Percentiles rank a stretch among this genome's conserved stretches.
Conservation (phyloP, 1,140 invertebrate species). For the Camponotus pennsylvanicus region DNA sequence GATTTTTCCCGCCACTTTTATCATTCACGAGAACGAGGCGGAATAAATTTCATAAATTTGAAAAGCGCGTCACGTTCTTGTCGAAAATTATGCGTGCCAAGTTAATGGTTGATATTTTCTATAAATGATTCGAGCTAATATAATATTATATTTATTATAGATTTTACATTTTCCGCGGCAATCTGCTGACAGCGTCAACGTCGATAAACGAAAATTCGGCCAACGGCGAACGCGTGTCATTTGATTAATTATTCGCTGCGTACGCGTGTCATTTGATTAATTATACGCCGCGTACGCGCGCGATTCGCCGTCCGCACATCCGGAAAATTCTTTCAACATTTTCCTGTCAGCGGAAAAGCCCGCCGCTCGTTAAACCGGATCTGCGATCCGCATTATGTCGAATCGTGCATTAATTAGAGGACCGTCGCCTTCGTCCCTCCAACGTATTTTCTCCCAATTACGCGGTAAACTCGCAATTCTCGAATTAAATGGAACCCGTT, state of each 20-base stretch:
- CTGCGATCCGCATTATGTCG: background rate
- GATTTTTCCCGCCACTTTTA: constrained; percentile 1
- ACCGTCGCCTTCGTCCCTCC: background rate
- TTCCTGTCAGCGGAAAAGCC: constrained; percentile 1
- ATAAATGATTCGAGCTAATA: too few species aligned
- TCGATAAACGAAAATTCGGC: constrained; percentile 9
- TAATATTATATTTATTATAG: background rate
- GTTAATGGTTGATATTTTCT: background rate
- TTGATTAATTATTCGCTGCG: constrained; percentile 18
- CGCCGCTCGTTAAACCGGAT: constrained; percentile 12
- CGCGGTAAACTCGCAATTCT: background rate
- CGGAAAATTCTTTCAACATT: constrained; percentile 22
- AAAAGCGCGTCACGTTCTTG: background rate
- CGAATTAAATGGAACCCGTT: background rate
- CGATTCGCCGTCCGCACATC: background rate
- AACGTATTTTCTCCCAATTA: background rate
- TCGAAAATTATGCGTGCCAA: background rate
- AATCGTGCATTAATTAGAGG: constrained; percentile 34
- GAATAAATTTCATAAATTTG: background rate
- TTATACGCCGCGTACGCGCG: too few species aligned
- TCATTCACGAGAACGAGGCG: background rate
- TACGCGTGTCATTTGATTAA: background rate
- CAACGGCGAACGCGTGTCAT: background rate
- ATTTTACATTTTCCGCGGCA: background rate
- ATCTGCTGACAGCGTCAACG: too few species aligned